Evolutionary conservation across 2,888 invertebrate genomes (phyloP).

Genomic region (Eupsilia transversa): DNA sequence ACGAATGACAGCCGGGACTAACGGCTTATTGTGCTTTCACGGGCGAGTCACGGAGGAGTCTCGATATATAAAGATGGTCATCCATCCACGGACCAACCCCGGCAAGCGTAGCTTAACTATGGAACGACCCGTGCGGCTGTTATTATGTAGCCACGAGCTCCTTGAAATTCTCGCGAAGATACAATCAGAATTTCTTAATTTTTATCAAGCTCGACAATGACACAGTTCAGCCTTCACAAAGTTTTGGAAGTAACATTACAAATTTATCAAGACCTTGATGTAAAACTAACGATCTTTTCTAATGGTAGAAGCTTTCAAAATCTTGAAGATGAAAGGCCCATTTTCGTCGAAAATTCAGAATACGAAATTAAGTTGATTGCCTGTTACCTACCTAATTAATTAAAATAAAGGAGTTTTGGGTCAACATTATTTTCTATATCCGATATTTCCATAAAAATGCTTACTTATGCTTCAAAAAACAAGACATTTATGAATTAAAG

Average conservation of each 20-base stretch:
- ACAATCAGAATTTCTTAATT: conserved; percentile 33
- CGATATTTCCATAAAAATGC: not conserved
- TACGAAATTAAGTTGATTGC: not conserved
- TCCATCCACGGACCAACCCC: no score
- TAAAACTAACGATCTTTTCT: conserved; percentile 53
- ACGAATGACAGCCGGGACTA: no score
- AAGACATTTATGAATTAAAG: not conserved
- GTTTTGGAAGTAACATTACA: conserved; percentile 52
- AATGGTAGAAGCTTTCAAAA: conserved; percentile 23
- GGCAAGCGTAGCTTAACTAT: no score
- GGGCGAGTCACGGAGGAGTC: no score
- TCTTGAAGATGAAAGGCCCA: conserved; percentile 11
- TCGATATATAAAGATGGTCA: no score
- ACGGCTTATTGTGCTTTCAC: no score
- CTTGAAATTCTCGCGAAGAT: conserved; percentile 21
- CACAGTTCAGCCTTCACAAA: conserved; percentile 4
- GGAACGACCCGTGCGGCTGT: no score
- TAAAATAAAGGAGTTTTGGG: not conserved
- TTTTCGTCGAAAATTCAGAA: conserved; percentile 15
- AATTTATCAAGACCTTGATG: conserved; percentile 48
- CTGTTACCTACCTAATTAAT: not conserved
- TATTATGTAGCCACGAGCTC: no score
- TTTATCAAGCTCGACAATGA: conserved; percentile 39
- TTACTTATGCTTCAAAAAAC: not conserved
- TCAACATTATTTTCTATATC: not conserved